These are phyloP conservation scores for Simalia tracyae DNA, from an alignment of 2,797 vertebrate genomes.

Conservation along the genomic window DNA sequence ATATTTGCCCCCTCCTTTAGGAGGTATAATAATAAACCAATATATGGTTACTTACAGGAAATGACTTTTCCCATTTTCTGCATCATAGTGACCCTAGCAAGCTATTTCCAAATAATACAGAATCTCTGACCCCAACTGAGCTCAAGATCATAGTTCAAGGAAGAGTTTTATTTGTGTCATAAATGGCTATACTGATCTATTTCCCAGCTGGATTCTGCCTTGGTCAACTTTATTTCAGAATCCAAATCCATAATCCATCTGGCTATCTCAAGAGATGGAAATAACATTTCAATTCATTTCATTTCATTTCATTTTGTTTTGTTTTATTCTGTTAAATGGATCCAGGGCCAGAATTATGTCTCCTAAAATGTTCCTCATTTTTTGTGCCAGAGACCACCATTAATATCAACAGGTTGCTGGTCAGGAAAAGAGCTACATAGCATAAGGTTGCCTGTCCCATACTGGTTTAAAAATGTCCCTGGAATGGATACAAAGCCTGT, in stretches of 20 bases:
- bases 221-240: conserved; percentile 25
- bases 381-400: conserved; percentile 10
- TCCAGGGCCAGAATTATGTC: conserved; percentile 24
- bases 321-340: neutral
- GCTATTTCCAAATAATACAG: conserved; percentile 40
- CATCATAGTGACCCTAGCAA: conserved; percentile 44
- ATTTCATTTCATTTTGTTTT: neutral
- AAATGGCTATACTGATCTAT: conserved; percentile 30
- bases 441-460: conserved; percentile 5
- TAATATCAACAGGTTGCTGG: conserved; percentile 2
- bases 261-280: neutral
- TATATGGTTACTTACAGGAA: conserved; percentile 35
- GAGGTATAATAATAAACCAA: conserved; percentile 31
- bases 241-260: neutral
- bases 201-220: conserved; percentile 21
- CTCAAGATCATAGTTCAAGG: conserved; percentile 28
- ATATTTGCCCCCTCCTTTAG: conserved; percentile 22
- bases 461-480: conserved; percentile 21
- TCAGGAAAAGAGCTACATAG: neutral
- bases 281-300: conserved; percentile 5
- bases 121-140: conserved; percentile 7
- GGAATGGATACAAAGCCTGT: neutral
- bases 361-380: conserved; percentile 32
- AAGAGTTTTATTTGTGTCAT: conserved; percentile 26
- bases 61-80: neutral